Evolutionary conservation across 2,888 invertebrate genomes (phyloP).

Genomic region (Harmothoe impar): DNA sequence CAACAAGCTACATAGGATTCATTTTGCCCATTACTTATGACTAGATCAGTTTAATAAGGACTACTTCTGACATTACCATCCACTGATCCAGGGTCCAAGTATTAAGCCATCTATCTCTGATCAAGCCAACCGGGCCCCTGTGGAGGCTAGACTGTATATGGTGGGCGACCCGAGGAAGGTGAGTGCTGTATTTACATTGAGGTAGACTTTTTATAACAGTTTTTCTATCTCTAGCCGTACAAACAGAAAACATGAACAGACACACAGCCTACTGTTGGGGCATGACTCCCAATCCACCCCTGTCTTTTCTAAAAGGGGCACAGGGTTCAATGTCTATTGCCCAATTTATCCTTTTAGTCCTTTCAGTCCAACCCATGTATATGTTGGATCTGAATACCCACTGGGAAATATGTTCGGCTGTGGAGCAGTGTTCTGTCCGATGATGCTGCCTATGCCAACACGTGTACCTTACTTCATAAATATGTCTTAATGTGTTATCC

Average conservation of each 20-base stretch:
- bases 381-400: neutral
- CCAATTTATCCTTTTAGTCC: neutral
- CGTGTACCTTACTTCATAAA: neutral
- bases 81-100: no score
- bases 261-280: slow-evolving; percentile 16
- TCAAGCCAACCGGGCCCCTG: neutral
- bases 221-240: slow-evolving; percentile 35
- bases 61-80: no score
- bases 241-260: slow-evolving; percentile 33
- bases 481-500: slow-evolving; percentile 29
- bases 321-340: neutral
- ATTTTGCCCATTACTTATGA: no score
- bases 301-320: slow-evolving; percentile 18
- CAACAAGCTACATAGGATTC: no score
- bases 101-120: no score
- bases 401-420: neutral
- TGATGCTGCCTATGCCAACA: neutral
- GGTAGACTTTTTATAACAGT: neutral
- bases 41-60: no score
- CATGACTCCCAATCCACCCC: neutral
- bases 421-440: neutral
- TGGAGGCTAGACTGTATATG: neutral
- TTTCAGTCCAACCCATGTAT: no score
- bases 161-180: neutral
- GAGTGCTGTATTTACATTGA: slow-evolving; percentile 52